phyloP scores from a whole-genome alignment of 2,113 vertebrate species.

The Macroglossus sobrinus region DNA sequence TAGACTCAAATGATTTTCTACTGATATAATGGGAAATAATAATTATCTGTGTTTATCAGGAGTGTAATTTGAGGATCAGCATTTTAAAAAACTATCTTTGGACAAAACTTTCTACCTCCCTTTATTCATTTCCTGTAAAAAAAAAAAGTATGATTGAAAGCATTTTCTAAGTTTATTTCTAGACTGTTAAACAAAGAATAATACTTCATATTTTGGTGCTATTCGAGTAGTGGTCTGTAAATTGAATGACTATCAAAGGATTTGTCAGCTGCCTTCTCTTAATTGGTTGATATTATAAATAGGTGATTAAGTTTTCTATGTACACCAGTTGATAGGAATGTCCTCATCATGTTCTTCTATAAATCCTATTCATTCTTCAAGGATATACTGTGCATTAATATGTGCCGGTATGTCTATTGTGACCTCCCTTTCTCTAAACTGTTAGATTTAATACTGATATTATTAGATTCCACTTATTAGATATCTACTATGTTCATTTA shows the following conservation, averaged over 20 bases:
- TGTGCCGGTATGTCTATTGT: neutral
- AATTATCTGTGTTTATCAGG: neutral
- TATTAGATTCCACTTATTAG: neutral
- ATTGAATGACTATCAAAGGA: neutral
- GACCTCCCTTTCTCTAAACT: neutral
- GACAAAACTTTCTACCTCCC: neutral
- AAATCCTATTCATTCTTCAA: neutral
- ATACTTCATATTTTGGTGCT: neutral
- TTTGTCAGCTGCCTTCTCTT: neutral
- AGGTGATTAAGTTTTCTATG: neutral
- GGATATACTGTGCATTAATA: neutral
- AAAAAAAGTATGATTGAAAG: neutral
- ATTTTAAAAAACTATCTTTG: neutral
- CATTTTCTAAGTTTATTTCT: neutral
- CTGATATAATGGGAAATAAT: neutral
- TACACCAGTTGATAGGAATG: neutral
- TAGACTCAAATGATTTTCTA: neutral
- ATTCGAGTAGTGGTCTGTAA: neutral
- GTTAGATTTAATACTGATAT: neutral
- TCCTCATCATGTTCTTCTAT: neutral
- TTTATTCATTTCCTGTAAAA: neutral
- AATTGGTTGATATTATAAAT: neutral
- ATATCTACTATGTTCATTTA: neutral
- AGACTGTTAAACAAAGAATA: neutral
- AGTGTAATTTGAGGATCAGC: neutral